Conservation (phyloP, 2,113 vertebrate genomes). For the Sporophila hypoxantha region DNA sequence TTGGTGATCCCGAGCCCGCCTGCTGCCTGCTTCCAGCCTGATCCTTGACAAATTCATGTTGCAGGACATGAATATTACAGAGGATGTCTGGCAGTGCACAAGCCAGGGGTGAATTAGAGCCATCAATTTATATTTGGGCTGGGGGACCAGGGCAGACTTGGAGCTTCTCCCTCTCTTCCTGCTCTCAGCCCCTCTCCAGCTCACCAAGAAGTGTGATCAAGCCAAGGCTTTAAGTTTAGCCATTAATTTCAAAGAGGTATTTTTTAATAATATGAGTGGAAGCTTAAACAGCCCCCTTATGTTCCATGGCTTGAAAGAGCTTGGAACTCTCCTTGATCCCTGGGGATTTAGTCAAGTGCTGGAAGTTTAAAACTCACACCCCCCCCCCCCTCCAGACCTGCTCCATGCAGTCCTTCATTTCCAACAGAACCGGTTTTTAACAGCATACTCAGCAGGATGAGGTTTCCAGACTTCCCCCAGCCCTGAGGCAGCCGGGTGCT, state of each 20-base stretch:
- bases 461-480: not conserved
- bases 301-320: not conserved
- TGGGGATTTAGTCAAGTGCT: not conserved
- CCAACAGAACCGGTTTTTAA: not conserved
- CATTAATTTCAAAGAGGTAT: not conserved
- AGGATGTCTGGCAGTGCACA: accelerated
- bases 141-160: not conserved
- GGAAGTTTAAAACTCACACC: not conserved
- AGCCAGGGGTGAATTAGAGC: not conserved
- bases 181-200: not conserved
- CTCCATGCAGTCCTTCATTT: not conserved
- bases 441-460: accelerated
- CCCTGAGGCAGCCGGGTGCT: not conserved
- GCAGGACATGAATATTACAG: accelerated
- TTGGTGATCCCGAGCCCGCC: not conserved
- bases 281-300: not conserved
- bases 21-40: not conserved
- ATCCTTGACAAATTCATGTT: accelerated
- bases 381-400: no score
- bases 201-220: not conserved
- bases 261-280: not conserved
- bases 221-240: not conserved
- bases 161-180: not conserved
- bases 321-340: not conserved
- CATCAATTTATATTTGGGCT: no score